Conservation (phyloP, 2,797 vertebrate genomes). For the Lycodopsis pacificus region DNA sequence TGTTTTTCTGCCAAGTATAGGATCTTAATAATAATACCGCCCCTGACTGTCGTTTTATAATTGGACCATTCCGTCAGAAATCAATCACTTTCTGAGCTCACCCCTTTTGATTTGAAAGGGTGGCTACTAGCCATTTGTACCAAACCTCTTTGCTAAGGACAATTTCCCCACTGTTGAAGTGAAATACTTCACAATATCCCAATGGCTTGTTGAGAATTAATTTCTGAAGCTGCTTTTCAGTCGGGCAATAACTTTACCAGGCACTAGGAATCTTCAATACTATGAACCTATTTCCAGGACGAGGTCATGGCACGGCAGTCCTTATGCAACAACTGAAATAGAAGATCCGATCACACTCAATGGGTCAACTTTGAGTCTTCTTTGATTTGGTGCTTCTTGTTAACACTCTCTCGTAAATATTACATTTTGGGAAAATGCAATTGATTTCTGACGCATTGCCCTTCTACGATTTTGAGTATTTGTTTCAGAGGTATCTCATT, state of each 20-base stretch:
- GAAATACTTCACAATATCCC: background rate
- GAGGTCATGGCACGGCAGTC: background rate
- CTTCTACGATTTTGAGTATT: background rate
- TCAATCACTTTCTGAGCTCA: too few species aligned
- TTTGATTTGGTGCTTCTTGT: background rate
- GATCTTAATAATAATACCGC: too few species aligned
- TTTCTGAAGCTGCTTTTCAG: background rate
- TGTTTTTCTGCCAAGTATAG: too few species aligned
- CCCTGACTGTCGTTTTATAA: too few species aligned
- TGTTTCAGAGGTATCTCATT: rapidly evolving
- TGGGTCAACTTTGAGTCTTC: background rate
- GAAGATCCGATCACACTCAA: background rate
- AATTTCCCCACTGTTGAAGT: background rate
- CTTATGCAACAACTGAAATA: background rate
- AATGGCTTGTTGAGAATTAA: background rate
- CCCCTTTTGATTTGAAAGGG: too few species aligned
- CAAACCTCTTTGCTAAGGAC: background rate
- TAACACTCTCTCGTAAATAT: background rate
- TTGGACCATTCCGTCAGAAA: too few species aligned
- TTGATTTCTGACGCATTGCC: background rate
- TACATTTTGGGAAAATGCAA: background rate
- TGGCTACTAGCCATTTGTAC: too few species aligned
- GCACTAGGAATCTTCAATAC: background rate
- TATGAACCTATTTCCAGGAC: background rate
- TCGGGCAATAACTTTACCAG: background rate